phyloP scores from a whole-genome alignment of 2,888 invertebrate species.

The Subacronicta megacephala region DNA sequence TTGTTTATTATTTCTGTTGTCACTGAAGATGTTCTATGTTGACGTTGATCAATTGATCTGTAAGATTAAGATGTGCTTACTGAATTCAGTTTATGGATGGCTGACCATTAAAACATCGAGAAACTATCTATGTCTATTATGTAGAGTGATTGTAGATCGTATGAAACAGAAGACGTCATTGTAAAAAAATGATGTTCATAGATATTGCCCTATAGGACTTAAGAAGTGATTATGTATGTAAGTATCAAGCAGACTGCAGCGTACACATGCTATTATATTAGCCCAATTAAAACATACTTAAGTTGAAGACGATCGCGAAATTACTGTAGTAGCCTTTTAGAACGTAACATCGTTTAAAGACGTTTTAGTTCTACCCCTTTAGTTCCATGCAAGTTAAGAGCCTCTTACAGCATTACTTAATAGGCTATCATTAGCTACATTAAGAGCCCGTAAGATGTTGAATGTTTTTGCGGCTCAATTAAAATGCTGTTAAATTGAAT shows the following conservation, averaged over 20 bases:
- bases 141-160: too few species aligned
- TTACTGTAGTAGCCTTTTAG: slow-evolving; percentile 41
- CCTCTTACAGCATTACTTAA: slow-evolving; percentile 40
- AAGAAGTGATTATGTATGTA: too few species aligned
- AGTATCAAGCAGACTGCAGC: background rate
- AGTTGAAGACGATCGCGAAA: slow-evolving; percentile 33
- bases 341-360: slow-evolving; percentile 31
- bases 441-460: background rate
- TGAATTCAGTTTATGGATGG: too few species aligned
- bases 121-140: too few species aligned
- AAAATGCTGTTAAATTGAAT: too few species aligned
- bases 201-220: too few species aligned
- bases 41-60: too few species aligned
- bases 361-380: slow-evolving; percentile 26
- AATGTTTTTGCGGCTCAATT: too few species aligned
- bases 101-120: too few species aligned
- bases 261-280: slow-evolving; percentile 16
- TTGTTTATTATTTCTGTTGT: slow-evolving; percentile 29
- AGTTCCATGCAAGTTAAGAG: slow-evolving; percentile 36
- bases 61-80: too few species aligned
- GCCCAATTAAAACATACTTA: slow-evolving; percentile 33
- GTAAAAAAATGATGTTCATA: too few species aligned
- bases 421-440: slow-evolving; percentile 34
- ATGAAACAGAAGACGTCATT: too few species aligned
- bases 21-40: slow-evolving; percentile 7